Evolutionary conservation across 1,140 invertebrate genomes (phyloP).

Genomic region (Caerostris extrusa): DNA sequence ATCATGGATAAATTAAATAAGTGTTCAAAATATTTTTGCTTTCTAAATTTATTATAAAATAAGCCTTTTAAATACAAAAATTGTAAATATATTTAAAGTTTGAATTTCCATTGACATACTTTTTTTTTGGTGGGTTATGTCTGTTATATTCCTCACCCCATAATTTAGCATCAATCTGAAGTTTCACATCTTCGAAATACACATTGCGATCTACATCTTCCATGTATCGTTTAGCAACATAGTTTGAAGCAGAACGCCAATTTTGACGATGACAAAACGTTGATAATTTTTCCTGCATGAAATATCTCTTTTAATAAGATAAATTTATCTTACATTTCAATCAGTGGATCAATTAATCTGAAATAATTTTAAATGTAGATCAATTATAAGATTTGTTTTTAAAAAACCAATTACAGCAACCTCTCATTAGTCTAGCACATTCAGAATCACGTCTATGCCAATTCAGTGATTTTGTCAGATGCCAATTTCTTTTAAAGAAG

Average conservation of each 20-base stretch:
- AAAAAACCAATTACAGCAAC: too few relatives aligned
- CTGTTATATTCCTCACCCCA: slow-evolving; percentile 86
- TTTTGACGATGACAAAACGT: slow-evolving; percentile 81
- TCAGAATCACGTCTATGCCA: too few relatives aligned
- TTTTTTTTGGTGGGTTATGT: slow-evolving; percentile 86
- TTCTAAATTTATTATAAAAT: too few relatives aligned
- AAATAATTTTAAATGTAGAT: too few relatives aligned
- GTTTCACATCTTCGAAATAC: slow-evolving; percentile 85
- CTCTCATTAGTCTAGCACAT: too few relatives aligned
- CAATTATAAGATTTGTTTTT: too few relatives aligned
- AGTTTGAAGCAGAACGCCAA: slow-evolving; percentile 84
- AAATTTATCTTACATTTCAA: background rate
- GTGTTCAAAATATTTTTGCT: background rate
- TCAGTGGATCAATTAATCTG: too few relatives aligned
- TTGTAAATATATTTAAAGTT: too few relatives aligned
- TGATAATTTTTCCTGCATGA: slow-evolving; percentile 83
- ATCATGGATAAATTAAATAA: background rate
- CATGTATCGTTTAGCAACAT: slow-evolving; percentile 85
- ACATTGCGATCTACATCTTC: slow-evolving; percentile 82
- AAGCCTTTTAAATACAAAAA: too few relatives aligned
- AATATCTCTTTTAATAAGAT: slow-evolving; percentile 70
- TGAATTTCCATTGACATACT: slow-evolving; percentile 80
- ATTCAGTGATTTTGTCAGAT: too few relatives aligned
- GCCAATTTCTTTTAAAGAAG: too few relatives aligned
- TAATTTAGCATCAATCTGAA: slow-evolving; percentile 86